Base-by-base conservation (phyloP, 2,797 vertebrate genomes). In the Cetoscarus ocellatus region DNA sequence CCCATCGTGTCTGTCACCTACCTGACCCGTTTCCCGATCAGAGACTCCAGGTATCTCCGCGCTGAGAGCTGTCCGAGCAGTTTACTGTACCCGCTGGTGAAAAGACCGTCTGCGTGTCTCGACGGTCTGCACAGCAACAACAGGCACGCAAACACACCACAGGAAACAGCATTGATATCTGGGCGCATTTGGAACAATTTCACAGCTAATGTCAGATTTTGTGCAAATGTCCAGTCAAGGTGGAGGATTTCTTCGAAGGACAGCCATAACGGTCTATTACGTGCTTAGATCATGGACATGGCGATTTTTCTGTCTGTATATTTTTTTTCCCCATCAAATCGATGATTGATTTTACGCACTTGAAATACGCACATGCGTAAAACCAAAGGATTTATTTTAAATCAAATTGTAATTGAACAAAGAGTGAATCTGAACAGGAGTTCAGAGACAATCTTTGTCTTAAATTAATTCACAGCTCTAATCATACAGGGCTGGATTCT, bases 1-100 rank as follows among this genome's bases (percentile, higher is more conserved):
- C 27, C 2, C 27, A 27, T 27, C 27, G 27, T 27, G 27, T 27
- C 27, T 27, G 27, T 27, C 27, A 55, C 83, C 45, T 88, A 99
- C 98, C 96, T 96, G 91, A 97, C 94, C 81, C 96, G 91, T 90
- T 98, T 98, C 76, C 97, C 97, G 88, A 98, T 96, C 92, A 98
- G 91, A 62, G 96, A 97, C 86, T 98, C 97, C 89, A 99, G 94
- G 86, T 99, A 99, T 81, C 95, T 95, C 91, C 95, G 95, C 79
- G 96, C 97, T 84, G 97, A 97, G 35, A 97, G 86, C 91, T 98
- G 96, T 56, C 96, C 96, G 85, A 99, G 95, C 77, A 98, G 96
- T 93, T 96, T 97, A 86, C 97, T 98, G 89, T 96, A 98, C 82
- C 96, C 96, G 82, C 92, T 98, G 88, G 97, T 98, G 90, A 98